These are phyloP conservation scores for Choloepus didactylus DNA, from an alignment of 2,797 vertebrate species.

Conservation along the genomic window DNA sequence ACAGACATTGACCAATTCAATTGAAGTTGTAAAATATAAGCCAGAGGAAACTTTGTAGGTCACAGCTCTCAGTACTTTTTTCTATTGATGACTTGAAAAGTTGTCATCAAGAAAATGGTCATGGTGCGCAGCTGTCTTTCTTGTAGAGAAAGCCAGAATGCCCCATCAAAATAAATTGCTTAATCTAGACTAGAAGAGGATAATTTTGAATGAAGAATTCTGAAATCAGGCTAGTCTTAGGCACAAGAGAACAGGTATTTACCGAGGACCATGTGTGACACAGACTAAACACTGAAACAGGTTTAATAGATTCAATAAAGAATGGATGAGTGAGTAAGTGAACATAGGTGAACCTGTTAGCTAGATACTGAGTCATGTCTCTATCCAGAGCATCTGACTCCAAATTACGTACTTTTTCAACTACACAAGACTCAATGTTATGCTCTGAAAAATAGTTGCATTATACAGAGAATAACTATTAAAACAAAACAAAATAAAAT, in stretches of 20 bases:
- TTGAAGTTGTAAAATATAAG: constrained; percentile 16
- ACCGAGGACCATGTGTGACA: background rate
- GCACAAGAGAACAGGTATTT: background rate
- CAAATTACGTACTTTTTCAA: background rate
- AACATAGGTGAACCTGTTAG: background rate
- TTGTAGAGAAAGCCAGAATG: background rate
- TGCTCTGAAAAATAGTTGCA: background rate
- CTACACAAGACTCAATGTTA: background rate
- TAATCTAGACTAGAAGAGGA: background rate
- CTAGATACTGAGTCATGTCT: background rate
- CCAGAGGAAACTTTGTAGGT: background rate
- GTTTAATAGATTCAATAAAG: constrained; percentile 37
- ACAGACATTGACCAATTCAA: background rate
- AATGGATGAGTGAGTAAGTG: background rate
- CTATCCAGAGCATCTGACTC: background rate
- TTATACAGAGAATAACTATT: background rate
- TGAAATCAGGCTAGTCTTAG: background rate
- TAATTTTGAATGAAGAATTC: constrained; percentile 47
- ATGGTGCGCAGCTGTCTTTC: background rate
- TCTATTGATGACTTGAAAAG: constrained; percentile 36
- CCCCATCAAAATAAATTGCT: background rate
- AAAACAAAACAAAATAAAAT: background rate
- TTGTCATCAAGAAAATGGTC: constrained; percentile 9
- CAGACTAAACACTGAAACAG: background rate
- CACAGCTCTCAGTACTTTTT: constrained; percentile 33